phyloP scores from a whole-genome alignment of 1,140 invertebrate species.

The Galleria mellonella region DNA sequence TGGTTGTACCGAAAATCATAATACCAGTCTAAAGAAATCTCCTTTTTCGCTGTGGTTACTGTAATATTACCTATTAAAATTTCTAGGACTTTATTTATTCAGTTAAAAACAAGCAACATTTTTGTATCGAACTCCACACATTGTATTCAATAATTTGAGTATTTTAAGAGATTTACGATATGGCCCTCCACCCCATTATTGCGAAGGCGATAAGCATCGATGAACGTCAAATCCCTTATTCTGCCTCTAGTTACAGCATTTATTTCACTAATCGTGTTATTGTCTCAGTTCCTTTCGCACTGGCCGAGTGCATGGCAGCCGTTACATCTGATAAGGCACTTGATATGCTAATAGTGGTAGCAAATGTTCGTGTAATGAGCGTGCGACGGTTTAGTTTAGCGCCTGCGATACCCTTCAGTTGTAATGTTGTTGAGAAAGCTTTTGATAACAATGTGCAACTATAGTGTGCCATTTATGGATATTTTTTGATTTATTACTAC shows the following conservation, averaged over 20 bases:
- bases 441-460: not conserved
- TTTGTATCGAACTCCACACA: too few relatives aligned
- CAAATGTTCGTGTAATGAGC: conserved; percentile 65
- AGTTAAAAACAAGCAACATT: too few relatives aligned
- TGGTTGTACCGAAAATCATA: too few relatives aligned
- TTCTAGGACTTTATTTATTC: too few relatives aligned
- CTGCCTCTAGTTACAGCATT: conserved; percentile 47
- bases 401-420: conserved; percentile 16
- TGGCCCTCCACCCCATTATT: conserved; percentile 9
- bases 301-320: conserved; percentile 32
- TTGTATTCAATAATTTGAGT: too few relatives aligned
- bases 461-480: not conserved
- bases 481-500: too few relatives aligned
- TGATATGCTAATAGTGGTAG: conserved; percentile 63
- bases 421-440: conserved; percentile 5
- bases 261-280: conserved; percentile 61
- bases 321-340: conserved; percentile 64
- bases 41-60: too few relatives aligned
- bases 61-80: too few relatives aligned
- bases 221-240: conserved; percentile 39
- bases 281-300: conserved; percentile 37
- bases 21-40: too few relatives aligned
- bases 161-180: conserved; percentile 5
- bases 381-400: conserved; percentile 49
- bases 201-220: conserved; percentile 39